A percentile compares a stretch with the other conserved stretches of the same genome.
Conservation (phyloP, 2,797 vertebrate genomes). For the Xerus rutilus region DNA sequence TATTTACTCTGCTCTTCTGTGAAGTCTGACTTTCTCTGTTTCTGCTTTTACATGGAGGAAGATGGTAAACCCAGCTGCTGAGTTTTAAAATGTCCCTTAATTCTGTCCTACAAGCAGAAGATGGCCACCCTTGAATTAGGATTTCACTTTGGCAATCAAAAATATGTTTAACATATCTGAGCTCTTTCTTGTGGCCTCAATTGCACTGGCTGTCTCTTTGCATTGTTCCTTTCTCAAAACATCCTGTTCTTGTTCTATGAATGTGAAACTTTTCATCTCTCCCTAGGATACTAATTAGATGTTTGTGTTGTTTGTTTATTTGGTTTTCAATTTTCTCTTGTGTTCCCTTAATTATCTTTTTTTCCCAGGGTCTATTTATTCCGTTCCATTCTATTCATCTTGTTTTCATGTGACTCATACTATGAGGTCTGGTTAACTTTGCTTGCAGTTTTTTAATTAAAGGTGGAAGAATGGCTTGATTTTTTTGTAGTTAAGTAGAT, state of each 20-base stretch:
- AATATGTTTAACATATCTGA: accelerated
- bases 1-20: neutral
- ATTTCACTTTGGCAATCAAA: neutral
- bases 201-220: neutral
- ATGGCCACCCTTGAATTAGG: neutral
- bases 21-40: neutral
- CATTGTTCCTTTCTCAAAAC: slow-evolving; percentile 43
- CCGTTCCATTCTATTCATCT: neutral
- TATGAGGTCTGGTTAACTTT: neutral
- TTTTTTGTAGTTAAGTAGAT: neutral
- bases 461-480: neutral
- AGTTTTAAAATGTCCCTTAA: neutral
- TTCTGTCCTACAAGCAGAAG: neutral
- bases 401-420: neutral
- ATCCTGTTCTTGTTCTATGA: slow-evolving; percentile 59
- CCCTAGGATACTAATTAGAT: neutral
- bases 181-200: neutral
- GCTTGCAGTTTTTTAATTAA: neutral
- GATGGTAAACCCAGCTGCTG: neutral
- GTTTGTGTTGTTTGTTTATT: neutral
- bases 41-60: neutral
- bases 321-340: neutral
- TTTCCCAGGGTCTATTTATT: neutral
- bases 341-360: neutral
- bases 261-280: neutral